A percentile compares a stretch with the other conserved stretches of the same genome.
These are phyloP conservation scores for Saimiri boliviensis DNA, from an alignment of 2,113 vertebrate species.

Conservation along the genomic window DNA sequence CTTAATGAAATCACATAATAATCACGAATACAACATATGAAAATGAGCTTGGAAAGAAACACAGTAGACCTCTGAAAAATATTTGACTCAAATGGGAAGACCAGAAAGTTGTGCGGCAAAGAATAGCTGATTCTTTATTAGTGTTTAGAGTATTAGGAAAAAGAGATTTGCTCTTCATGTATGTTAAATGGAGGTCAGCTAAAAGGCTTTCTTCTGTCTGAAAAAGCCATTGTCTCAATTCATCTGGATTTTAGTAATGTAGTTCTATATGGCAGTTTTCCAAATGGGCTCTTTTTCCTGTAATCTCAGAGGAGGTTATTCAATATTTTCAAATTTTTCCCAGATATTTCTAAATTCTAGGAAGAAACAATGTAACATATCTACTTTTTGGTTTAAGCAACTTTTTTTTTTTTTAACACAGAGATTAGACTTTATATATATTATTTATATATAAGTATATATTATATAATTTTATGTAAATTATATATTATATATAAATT, in stretches of 20 bases:
- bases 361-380: neutral
- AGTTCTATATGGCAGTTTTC: neutral
- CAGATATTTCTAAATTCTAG: neutral
- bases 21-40: neutral
- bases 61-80: neutral
- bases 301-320: neutral
- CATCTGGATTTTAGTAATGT: neutral
- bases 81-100: neutral
- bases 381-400: neutral
- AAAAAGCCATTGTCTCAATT: neutral
- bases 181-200: neutral
- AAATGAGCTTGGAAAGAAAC: neutral
- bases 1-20: neutral
- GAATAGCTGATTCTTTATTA: neutral
- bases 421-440: neutral
- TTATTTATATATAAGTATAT: neutral
- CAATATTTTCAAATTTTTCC: neutral
- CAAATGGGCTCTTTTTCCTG: neutral
- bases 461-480: neutral
- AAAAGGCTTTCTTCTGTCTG: neutral
- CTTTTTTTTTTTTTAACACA: neutral
- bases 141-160: neutral
- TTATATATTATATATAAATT: neutral
- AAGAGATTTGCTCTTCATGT: neutral
- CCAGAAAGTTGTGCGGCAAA: neutral